These are phyloP conservation scores for Petrocephalus schoutedeni DNA, from an alignment of 2,797 vertebrate species.

Conservation along the genomic window DNA sequence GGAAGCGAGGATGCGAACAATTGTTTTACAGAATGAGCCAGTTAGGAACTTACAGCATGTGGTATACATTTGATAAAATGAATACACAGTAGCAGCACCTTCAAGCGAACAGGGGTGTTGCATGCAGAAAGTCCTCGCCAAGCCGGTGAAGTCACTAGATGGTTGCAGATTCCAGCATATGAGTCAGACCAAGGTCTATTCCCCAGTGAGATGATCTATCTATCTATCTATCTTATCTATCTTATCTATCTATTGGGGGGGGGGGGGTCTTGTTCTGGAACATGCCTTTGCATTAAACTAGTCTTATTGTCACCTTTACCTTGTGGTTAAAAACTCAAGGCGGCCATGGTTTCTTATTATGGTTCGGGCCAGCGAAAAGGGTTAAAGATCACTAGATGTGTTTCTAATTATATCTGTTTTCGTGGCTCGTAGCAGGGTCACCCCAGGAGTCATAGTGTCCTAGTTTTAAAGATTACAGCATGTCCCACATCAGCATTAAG, in stretches of 20 bases:
- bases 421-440: conserved; percentile 69
- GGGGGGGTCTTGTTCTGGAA: neutral
- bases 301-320: neutral
- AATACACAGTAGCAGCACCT: neutral
- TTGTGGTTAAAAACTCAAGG: neutral
- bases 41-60: neutral
- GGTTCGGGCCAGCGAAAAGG: neutral
- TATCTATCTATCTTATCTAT: too few species aligned
- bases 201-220: neutral
- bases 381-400: conserved; percentile 59
- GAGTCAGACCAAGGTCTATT: conserved; percentile 15
- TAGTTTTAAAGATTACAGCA: neutral
- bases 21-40: neutral
- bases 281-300: neutral
- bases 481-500: neutral
- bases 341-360: conserved; percentile 14
- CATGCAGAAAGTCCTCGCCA: neutral
- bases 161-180: conserved; percentile 31
- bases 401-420: conserved; percentile 73
- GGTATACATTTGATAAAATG: neutral
- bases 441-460: conserved; percentile 38
- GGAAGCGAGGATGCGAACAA: neutral
- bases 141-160: conserved; percentile 7
- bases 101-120: neutral
- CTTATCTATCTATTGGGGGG: too few species aligned